Conservation (phyloP, 2,888 invertebrate genomes). For the Acanthosepion esculentum region DNA sequence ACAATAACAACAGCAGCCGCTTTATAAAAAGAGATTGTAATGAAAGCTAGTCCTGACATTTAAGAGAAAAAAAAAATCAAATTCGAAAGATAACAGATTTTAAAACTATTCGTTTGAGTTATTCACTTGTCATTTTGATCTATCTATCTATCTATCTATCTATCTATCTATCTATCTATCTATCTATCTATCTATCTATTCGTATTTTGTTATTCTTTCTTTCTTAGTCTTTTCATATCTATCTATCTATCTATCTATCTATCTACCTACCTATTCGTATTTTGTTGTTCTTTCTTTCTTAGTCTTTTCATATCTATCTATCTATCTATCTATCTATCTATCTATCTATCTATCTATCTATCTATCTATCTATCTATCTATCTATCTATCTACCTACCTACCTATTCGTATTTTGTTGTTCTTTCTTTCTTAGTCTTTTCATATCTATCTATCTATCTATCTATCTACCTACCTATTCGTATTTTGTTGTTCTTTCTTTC, state of each 20-base stretch:
- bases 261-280: neutral
- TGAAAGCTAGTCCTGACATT: neutral
- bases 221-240: neutral
- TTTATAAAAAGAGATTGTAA: neutral
- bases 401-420: neutral
- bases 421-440: neutral
- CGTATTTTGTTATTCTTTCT: neutral
- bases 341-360: no score
- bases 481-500: no score
- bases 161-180: neutral
- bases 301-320: neutral
- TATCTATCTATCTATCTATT: neutral
- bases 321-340: no score
- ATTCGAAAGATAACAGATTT: neutral
- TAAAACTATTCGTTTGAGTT: neutral
- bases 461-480: neutral
- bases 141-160: neutral
- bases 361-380: neutral
- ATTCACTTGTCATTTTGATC: neutral
- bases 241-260: neutral
- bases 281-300: neutral
- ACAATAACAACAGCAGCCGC: neutral
- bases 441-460: neutral
- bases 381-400: neutral
- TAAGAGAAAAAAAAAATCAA: neutral